Conservation (phyloP, 2,888 invertebrate genomes). For the Eucera pruinosa region DNA sequence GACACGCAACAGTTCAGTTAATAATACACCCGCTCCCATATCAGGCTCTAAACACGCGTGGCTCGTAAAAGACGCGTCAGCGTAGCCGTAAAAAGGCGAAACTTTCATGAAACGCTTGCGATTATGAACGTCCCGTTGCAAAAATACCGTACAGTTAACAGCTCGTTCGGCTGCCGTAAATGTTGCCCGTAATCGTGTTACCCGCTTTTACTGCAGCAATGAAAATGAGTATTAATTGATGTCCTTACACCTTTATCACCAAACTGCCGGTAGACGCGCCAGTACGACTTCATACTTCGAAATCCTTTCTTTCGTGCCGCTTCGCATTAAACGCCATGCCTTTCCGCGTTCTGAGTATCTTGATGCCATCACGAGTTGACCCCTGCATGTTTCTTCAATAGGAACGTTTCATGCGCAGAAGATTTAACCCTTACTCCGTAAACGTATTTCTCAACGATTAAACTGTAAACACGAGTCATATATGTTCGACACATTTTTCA, state of each 20-base stretch:
- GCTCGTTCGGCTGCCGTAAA: constrained; percentile 68
- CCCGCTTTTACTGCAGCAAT: constrained; percentile 63
- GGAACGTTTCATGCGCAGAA: too few relatives aligned
- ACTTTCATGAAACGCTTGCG: constrained; percentile 58
- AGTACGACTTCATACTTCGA: constrained; percentile 48
- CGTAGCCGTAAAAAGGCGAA: constrained; percentile 55
- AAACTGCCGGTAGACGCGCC: constrained; percentile 44
- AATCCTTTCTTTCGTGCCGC: constrained; percentile 36
- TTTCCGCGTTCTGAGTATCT: background rate
- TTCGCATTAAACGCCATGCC: constrained; percentile 27
- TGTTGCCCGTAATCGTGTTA: constrained; percentile 71
- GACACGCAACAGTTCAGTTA: constrained; percentile 43
- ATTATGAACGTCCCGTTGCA: constrained; percentile 56
- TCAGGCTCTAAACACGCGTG: constrained; percentile 56
- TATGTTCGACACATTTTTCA: too few relatives aligned
- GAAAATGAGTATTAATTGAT: constrained; percentile 71
- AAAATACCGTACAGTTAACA: constrained; percentile 67
- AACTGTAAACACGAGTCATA: too few relatives aligned
- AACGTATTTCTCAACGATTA: too few relatives aligned
- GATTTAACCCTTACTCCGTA: too few relatives aligned
- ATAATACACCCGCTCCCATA: constrained; percentile 45
- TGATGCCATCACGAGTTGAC: constrained; percentile 3
- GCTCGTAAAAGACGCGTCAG: constrained; percentile 64
- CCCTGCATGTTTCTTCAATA: background rate
- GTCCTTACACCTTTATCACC: constrained; percentile 71